phyloP scores from a whole-genome alignment of 2,888 invertebrate species.

The Platypus cylindrus region DNA sequence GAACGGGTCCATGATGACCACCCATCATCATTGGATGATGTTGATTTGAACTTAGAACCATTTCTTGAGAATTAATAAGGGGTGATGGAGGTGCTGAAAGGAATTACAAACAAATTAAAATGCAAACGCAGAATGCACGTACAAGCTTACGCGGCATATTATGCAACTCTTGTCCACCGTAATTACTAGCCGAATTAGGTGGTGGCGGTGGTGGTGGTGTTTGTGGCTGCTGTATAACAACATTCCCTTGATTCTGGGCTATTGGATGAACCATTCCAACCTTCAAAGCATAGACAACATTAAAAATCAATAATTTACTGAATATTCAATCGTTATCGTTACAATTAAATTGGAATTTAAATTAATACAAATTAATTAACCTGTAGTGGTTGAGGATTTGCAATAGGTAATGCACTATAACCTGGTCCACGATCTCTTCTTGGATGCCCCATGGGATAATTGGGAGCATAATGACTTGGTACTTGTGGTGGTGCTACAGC shows the following conservation, averaged over 20 bases:
- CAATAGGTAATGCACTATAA: constrained; percentile 74
- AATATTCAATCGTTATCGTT: too few species aligned
- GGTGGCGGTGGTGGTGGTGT: constrained; percentile 54
- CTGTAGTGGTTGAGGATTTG: constrained; percentile 26
- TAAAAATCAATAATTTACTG: not conserved
- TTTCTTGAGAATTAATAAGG: constrained; percentile 41
- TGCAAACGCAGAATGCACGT: too few species aligned
- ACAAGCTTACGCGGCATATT: constrained; percentile 69
- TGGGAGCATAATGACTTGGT: constrained; percentile 93
- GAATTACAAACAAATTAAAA: constrained; percentile 4
- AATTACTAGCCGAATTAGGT: constrained; percentile 40
- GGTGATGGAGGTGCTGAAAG: constrained; percentile 71
- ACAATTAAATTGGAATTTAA: not conserved
- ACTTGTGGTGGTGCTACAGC: constrained; percentile 93
- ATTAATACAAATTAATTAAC: constrained; percentile 1
- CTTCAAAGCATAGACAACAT: constrained; percentile 34
- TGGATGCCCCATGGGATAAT: constrained; percentile 77
- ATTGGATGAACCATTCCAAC: constrained; percentile 83
- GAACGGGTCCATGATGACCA: constrained; percentile 32
- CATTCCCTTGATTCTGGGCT: constrained; percentile 28
- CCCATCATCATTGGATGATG: constrained; percentile 32
- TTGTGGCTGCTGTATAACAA: constrained; percentile 34
- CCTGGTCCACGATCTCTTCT: constrained; percentile 53
- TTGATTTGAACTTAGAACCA: constrained; percentile 44
- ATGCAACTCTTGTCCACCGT: constrained; percentile 18